Conservation (phyloP, 30 jellyfish, hydroid and myxozoan species). For the Hydractinia symbiolongicarpus region DNA sequence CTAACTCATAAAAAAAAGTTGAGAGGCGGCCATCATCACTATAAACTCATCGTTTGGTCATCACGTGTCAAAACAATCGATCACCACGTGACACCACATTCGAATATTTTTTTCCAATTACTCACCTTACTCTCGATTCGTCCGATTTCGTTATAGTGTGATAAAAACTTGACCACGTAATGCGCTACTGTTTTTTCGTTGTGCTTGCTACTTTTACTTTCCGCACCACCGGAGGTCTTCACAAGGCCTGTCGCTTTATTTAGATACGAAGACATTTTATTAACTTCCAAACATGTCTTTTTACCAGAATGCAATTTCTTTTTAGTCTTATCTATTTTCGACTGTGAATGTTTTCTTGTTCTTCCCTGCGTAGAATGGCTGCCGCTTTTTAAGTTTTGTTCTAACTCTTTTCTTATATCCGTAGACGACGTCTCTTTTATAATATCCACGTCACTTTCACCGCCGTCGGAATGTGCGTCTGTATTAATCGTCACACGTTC, state of each 20-base stretch:
- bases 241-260: slow-evolving; percentile 34
- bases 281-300: slow-evolving; percentile 6
- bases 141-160: slow-evolving; percentile 39
- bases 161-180: slow-evolving; percentile 47
- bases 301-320: neutral
- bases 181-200: slow-evolving; percentile 49
- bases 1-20: neutral
- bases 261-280: slow-evolving; percentile 10
- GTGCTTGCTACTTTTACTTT: slow-evolving; percentile 3
- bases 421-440: slow-evolving; percentile 22
- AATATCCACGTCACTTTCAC: slow-evolving; percentile 30
- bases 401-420: slow-evolving; percentile 21
- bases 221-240: slow-evolving; percentile 7
- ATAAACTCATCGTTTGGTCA: neutral
- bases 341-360: neutral
- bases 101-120: neutral
- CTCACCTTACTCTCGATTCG: slow-evolving; percentile 53
- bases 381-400: slow-evolving; percentile 7
- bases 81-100: too few species aligned
- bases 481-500: neutral
- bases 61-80: too few species aligned
- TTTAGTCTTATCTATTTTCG: neutral
- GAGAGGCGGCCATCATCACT: neutral
- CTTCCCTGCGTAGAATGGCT: neutral
- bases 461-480: neutral